These are phyloP conservation scores for Mya arenaria DNA, from an alignment of 1,140 invertebrate genomes.

Conservation along the genomic window DNA sequence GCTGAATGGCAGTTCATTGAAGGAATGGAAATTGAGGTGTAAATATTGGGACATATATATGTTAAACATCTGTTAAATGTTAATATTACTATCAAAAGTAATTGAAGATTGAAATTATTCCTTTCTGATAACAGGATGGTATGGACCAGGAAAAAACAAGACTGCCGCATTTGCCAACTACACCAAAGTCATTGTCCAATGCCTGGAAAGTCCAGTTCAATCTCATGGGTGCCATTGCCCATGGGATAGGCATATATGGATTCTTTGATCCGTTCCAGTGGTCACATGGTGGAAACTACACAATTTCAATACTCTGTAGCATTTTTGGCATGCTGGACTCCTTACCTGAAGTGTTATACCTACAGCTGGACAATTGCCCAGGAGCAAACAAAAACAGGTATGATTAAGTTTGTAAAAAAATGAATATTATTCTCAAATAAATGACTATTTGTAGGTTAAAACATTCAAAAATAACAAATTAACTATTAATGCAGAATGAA, in stretches of 20 bases:
- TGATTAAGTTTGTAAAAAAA: too few species aligned
- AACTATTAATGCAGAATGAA: too few species aligned
- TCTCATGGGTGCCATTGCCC: conserved; percentile 19
- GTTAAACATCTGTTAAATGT: too few species aligned
- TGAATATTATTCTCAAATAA: too few species aligned
- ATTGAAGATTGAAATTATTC: too few species aligned
- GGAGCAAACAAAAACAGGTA: conserved; percentile 24
- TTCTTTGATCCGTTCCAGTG: conserved; percentile 11
- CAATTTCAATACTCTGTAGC: not conserved
- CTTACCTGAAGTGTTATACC: not conserved
- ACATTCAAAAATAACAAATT: too few species aligned
- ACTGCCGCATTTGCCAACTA: not conserved
- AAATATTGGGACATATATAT: too few species aligned
- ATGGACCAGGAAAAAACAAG: conserved; percentile 25
- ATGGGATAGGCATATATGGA: conserved; percentile 16
- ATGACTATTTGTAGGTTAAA: too few species aligned
- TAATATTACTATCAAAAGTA: too few species aligned
- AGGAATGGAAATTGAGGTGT: too few species aligned
- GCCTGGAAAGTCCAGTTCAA: conserved; percentile 9
- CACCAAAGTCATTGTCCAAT: not conserved
- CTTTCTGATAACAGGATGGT: too few species aligned
- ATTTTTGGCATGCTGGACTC: not conserved
- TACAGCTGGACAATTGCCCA: conserved; percentile 24
- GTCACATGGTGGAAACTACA: not conserved
- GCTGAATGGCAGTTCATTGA: too few species aligned